A percentile compares a stretch with the other conserved stretches of the same genome.
Conservation (phyloP, 2,113 vertebrate genomes). For the Seriola rivoliana region DNA sequence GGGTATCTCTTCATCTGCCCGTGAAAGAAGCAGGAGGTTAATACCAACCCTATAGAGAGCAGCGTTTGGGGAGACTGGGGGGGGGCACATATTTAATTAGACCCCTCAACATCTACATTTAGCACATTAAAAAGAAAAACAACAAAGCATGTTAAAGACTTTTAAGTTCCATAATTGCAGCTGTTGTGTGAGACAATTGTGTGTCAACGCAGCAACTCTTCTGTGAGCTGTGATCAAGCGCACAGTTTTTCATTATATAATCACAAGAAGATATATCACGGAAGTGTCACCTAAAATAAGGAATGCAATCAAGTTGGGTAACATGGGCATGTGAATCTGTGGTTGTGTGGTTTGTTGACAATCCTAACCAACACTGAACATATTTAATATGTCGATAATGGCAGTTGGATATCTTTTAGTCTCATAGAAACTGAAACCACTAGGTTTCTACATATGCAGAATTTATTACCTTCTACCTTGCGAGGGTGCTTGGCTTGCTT, state of each 20-base stretch:
- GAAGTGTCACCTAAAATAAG: not conserved
- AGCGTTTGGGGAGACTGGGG: not conserved
- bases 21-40: slow-evolving; percentile 74
- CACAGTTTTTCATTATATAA: not conserved
- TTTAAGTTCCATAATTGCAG: not conserved
- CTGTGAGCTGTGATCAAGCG: slow-evolving; percentile 12
- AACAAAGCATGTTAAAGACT: not conserved
- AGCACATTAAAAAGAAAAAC: slow-evolving; percentile 39
- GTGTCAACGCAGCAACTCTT: not conserved
- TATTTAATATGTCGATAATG: slow-evolving; percentile 22
- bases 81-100: slow-evolving; percentile 57
- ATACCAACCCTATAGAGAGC: slow-evolving; percentile 58
- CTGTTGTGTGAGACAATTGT: slow-evolving; percentile 1
- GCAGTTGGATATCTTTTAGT: slow-evolving; percentile 9
- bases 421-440: slow-evolving; percentile 30
- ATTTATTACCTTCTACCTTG: slow-evolving; percentile 49
- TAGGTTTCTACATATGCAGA: slow-evolving; percentile 49
- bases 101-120: slow-evolving; percentile 45
- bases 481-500: slow-evolving; percentile 42
- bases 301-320: not conserved
- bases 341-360: slow-evolving; percentile 34
- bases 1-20: slow-evolving; percentile 76
- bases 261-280: not conserved
- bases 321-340: not conserved
- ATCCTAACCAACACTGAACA: slow-evolving; percentile 16